Conservation (phyloP, 2,888 invertebrate genomes). For the Timema podura region DNA sequence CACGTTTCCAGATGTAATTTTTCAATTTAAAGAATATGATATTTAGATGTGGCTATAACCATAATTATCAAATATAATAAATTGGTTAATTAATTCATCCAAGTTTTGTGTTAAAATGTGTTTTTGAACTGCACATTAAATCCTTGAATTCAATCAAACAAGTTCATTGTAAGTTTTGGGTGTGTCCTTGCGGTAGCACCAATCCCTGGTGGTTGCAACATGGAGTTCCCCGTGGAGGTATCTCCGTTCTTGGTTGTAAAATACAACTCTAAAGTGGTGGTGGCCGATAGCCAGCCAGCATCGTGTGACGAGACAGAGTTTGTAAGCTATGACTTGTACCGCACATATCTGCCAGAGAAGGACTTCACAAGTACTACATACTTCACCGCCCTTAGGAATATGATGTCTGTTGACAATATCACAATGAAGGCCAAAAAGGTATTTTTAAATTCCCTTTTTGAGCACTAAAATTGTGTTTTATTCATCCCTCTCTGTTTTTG, state of each 20-base stretch:
- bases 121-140: background rate
- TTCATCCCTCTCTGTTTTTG: background rate
- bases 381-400: slow-evolving; percentile 55
- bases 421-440: slow-evolving; percentile 52
- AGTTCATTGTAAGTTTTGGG: too few relatives aligned
- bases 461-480: too few relatives aligned
- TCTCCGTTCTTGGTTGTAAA: slow-evolving; percentile 57
- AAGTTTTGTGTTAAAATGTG: background rate
- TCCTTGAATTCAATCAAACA: too few relatives aligned
- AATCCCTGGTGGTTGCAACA: slow-evolving; percentile 74
- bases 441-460: background rate
- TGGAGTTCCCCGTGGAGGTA: slow-evolving; percentile 58
- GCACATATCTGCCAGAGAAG: slow-evolving; percentile 56
- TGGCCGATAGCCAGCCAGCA: slow-evolving; percentile 48
- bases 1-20: too few relatives aligned
- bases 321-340: slow-evolving; percentile 55
- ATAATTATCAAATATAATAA: too few relatives aligned
- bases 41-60: too few relatives aligned
- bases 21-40: too few relatives aligned
- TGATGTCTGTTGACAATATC: slow-evolving; percentile 58
- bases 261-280: slow-evolving; percentile 46
- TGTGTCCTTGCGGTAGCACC: slow-evolving; percentile 54
- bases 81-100: background rate
- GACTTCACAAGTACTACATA: slow-evolving; percentile 54
- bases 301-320: slow-evolving; percentile 42